A percentile compares a stretch with the other conserved stretches of the same genome.
phyloP scores from a whole-genome alignment of 2,113 vertebrate species.

The Nothocercus julius region DNA sequence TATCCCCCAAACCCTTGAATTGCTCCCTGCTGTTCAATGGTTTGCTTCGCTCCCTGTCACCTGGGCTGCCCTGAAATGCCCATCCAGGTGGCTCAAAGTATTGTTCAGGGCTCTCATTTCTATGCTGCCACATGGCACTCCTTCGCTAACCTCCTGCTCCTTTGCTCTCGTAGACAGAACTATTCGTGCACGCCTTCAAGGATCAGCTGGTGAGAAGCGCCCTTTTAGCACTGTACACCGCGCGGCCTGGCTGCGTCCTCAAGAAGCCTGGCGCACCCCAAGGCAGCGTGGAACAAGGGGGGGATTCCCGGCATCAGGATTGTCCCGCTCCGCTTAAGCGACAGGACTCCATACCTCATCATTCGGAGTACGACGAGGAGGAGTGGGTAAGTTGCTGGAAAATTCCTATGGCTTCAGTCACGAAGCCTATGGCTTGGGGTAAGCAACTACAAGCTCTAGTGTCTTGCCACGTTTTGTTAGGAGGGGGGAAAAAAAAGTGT shows the following conservation, averaged over 20 bases:
- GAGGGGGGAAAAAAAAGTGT: no score
- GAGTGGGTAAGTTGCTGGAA: constrained; percentile 88
- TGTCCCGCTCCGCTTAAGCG: constrained; percentile 65
- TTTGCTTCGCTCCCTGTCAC: constrained; percentile 1
- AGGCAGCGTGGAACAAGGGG: constrained; percentile 45
- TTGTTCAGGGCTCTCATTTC: neutral
- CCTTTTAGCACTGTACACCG: constrained; percentile 91
- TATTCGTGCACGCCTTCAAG: constrained; percentile 94
- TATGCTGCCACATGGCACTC: neutral
- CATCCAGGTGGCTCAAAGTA: neutral
- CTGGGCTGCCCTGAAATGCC: neutral
- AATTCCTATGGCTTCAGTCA: neutral
- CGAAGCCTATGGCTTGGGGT: neutral
- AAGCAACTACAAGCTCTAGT: neutral
- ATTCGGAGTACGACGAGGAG: constrained; percentile 94
- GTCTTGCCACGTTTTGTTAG: neutral
- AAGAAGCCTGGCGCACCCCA: constrained; percentile 77
- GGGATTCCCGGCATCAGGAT: constrained; percentile 64
- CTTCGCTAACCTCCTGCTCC: neutral
- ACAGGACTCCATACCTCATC: constrained; percentile 92
- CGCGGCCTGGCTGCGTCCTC: constrained; percentile 86
- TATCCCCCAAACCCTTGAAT: neutral
- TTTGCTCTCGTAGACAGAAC: constrained; percentile 84
- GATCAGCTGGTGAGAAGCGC: constrained; percentile 95
- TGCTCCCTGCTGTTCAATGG: neutral